These are phyloP conservation scores for Phalanger gymnotis DNA, from an alignment of 2,797 vertebrate species.

Conservation along the genomic window DNA sequence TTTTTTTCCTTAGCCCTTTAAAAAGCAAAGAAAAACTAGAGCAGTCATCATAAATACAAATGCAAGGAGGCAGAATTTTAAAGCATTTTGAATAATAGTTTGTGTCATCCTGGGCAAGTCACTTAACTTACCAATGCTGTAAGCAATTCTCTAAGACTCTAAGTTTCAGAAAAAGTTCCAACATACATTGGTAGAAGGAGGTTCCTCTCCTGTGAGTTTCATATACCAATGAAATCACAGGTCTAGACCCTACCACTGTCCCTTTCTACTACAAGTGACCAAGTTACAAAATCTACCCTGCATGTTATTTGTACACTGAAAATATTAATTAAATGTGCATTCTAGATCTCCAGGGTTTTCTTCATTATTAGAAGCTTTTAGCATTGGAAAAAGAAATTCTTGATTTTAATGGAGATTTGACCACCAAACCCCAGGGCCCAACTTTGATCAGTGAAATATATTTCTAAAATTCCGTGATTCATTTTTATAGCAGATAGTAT, in stretches of 20 bases:
- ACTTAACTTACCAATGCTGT: neutral
- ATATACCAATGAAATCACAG: neutral
- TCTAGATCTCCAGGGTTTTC: neutral
- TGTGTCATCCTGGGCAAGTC: neutral
- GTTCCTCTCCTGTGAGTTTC: neutral
- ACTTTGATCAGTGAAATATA: conserved; percentile 10
- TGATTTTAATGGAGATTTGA: conserved; percentile 36
- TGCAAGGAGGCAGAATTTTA: neutral
- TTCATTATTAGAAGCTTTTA: neutral
- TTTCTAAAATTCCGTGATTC: conserved; percentile 39
- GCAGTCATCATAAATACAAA: neutral
- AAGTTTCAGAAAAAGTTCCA: neutral
- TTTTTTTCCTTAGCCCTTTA: conserved; percentile 33
- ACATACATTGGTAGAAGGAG: neutral
- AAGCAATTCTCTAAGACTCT: neutral
- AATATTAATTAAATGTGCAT: conserved; percentile 19
- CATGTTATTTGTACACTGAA: neutral
- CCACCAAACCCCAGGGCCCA: neutral
- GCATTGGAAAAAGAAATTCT: neutral
- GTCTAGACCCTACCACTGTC: neutral
- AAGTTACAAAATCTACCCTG: neutral
- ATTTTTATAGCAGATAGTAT: neutral
- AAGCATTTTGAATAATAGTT: neutral
- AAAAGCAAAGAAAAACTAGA: conserved; percentile 20
- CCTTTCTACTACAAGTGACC: neutral